phyloP scores from a whole-genome alignment of 2,113 vertebrate genomes.

The Passer domesticus region DNA sequence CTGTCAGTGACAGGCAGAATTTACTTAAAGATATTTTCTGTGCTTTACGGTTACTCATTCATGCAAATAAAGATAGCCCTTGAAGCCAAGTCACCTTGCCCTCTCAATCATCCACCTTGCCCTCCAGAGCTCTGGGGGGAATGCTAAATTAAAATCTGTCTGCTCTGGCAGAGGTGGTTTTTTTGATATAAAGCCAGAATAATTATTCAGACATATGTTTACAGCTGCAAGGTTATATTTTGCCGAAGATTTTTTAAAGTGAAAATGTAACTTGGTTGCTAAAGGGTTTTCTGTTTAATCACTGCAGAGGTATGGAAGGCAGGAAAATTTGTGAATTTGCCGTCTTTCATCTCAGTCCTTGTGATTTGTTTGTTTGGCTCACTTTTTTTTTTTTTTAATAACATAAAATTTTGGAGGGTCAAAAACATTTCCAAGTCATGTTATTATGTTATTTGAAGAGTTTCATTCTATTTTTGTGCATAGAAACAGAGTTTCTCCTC shows the following conservation, averaged over 20 bases:
- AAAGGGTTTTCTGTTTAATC: conserved; percentile 58
- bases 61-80: conserved; percentile 83
- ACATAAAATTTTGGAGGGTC: background rate
- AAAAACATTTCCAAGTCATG: background rate
- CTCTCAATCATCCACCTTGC: conserved; percentile 79
- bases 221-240: conserved; percentile 74
- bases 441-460: background rate
- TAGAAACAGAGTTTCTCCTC: background rate
- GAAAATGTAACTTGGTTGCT: conserved; percentile 62
- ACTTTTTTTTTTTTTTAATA: background rate
- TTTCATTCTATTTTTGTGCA: background rate
- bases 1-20: conserved; percentile 80
- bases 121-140: conserved; percentile 80
- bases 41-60: conserved; percentile 82
- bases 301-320: background rate
- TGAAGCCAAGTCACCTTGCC: conserved; percentile 80
- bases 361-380: background rate
- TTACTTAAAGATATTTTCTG: conserved; percentile 82
- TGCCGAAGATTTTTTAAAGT: conserved; percentile 68
- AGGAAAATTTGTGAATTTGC: background rate
- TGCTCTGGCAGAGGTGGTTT: conserved; percentile 76
- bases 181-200: conserved; percentile 80
- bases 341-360: conserved; percentile 27
- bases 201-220: conserved; percentile 80
- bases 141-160: conserved; percentile 83